Conservation (phyloP, 2,113 vertebrate species). For the Chlorodrepanis virens region DNA sequence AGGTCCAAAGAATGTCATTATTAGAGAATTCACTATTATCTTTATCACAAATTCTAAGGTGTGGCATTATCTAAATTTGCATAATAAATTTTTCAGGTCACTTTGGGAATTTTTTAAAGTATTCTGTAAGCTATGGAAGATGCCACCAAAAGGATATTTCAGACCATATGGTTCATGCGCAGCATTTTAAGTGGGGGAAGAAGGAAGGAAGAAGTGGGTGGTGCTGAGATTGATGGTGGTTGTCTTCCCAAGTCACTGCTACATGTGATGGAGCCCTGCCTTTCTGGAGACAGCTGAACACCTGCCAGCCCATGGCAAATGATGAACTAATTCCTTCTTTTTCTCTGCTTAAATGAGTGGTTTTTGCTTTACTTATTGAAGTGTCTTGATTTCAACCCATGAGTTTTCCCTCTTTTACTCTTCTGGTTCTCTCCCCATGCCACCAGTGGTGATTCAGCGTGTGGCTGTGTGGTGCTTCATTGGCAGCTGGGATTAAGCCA, state of each 20-base stretch:
- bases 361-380: neutral
- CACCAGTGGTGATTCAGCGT: neutral
- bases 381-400: neutral
- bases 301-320: neutral
- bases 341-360: neutral
- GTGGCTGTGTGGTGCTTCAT: rapidly evolving
- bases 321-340: neutral
- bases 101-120: neutral
- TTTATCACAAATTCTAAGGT: neutral
- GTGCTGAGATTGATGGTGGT: neutral
- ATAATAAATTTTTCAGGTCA: neutral
- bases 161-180: neutral
- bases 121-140: neutral
- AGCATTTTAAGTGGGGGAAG: neutral
- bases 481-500: neutral
- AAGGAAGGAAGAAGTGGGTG: neutral
- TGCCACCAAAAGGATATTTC: neutral
- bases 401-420: neutral
- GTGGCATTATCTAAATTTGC: neutral
- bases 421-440: neutral
- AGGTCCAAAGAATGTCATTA: neutral
- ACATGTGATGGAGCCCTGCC: neutral
- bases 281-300: neutral
- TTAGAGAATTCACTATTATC: neutral
- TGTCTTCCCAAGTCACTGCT: neutral